Evolutionary conservation across 2,888 invertebrate genomes (phyloP).

Genomic region (Tinea pellionella): DNA sequence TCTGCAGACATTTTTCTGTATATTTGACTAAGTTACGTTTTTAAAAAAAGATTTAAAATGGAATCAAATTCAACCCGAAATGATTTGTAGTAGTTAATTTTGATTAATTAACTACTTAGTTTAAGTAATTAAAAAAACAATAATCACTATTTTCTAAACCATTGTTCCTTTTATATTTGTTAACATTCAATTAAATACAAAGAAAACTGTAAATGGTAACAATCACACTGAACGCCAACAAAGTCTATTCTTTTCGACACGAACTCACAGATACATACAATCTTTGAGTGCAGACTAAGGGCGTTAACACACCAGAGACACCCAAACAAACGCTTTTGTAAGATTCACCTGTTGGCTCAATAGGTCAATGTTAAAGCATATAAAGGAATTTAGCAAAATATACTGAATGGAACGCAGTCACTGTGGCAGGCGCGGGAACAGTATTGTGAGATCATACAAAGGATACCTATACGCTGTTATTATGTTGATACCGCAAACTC

Average conservation of each 20-base stretch:
- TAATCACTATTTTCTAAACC: too few relatives aligned
- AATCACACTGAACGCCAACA: background rate
- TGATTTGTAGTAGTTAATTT: too few relatives aligned
- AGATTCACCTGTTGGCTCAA: conserved; percentile 63
- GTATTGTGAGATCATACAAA: background rate
- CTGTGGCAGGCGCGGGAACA: conserved; percentile 6
- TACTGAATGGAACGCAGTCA: conserved; percentile 52
- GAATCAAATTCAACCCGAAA: too few relatives aligned
- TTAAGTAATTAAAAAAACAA: too few relatives aligned
- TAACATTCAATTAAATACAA: background rate
- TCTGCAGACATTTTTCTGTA: too few relatives aligned
- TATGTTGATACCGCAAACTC: background rate
- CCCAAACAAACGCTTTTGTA: conserved; percentile 59
- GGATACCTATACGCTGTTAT: conserved; percentile 4
- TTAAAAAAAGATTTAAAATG: too few relatives aligned
- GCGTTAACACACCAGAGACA: conserved; percentile 31
- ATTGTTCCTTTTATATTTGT: too few relatives aligned
- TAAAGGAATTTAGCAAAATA: conserved; percentile 59
- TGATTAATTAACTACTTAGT: too few relatives aligned
- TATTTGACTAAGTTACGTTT: too few relatives aligned
- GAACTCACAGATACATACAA: background rate
- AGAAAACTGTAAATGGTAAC: background rate
- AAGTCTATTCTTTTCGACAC: conserved; percentile 14
- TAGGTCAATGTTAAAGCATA: conserved; percentile 66
- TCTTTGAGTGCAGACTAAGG: conserved; percentile 8